phyloP scores from a whole-genome alignment of 2,113 vertebrate species.

The Columbina picui region DNA sequence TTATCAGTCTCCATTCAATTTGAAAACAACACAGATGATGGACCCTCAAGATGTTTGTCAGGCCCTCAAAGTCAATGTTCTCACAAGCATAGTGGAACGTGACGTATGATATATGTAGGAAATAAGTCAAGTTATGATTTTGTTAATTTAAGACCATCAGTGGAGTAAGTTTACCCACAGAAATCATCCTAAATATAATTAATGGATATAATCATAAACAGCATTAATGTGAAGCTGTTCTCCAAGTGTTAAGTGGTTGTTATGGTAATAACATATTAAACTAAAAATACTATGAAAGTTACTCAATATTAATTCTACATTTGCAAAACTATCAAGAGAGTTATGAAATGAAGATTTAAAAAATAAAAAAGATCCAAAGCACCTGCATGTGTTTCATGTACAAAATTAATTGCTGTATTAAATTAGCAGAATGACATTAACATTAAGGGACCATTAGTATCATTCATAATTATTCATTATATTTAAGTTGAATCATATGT shows the following conservation, averaged over 20 bases:
- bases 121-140: background rate
- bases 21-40: background rate
- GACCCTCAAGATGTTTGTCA: background rate
- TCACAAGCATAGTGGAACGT: background rate
- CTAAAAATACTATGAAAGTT: background rate
- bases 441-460: slow-evolving; percentile 31
- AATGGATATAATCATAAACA: slow-evolving; percentile 6
- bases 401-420: slow-evolving; percentile 57
- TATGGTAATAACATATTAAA: background rate
- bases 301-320: slow-evolving; percentile 18
- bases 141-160: background rate
- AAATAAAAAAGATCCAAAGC: background rate
- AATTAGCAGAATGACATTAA: slow-evolving; percentile 41
- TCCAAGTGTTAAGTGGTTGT: background rate
- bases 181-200: slow-evolving; percentile 35
- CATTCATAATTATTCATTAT: slow-evolving; percentile 44
- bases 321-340: slow-evolving; percentile 24
- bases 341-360: background rate
- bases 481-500: slow-evolving; percentile 3
- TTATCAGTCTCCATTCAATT: background rate
- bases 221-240: background rate
- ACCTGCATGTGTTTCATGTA: slow-evolving; percentile 20
- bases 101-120: background rate
- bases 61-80: background rate
- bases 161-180: slow-evolving; percentile 17